Base-by-base conservation (phyloP, 2,888 invertebrate species). In the Hirudinaria manillensis region DNA sequence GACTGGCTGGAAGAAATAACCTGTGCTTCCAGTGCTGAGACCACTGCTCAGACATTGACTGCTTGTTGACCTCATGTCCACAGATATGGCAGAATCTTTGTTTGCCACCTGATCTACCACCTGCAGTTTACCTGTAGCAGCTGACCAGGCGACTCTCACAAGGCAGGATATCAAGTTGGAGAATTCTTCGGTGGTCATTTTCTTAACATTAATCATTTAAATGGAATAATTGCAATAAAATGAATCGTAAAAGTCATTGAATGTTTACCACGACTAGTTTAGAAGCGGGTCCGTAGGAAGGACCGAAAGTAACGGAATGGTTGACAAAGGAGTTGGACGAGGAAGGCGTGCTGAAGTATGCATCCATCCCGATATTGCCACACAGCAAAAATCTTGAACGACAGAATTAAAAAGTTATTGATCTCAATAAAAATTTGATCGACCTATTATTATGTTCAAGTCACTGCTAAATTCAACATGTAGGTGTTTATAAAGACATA, bases 121-220 rank as follows among this genome's bases (percentile, higher is more conserved):
- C 79, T 84, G 84, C 36, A 87, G 83, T 76, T 84, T 84, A 2
- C 87, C 87, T 32, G 86, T 86, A 21, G 87, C 86, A 38, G 86
- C 86, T 36, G 86, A 85, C 87, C 87, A 87, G 16, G 86, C 83
- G n/a, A 87, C 83, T 51, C 86, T 82, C 82, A 86, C 84, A 74
- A 87, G 82, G 78, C 85, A 85, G 19, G 84, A 82, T 32, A 87
- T 82, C 70, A 82, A 83, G 73, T 84, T 84, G 27, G 83, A 82
- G 79, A 87, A 85, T 76, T 86, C 86, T 70, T 81, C 81, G 24
- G 82, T 81, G 72, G 83, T 83, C 82, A 87, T 83, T 27, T 83
- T 84, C 85, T 86, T 81, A 45, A 80, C 80, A 75, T 24, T 73
- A 53, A 29, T 71, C 19, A 27, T 19, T 61, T 61, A 61, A 61